These are phyloP conservation scores for Andrena dorsata DNA, from an alignment of 2,888 invertebrate species.

Conservation along the genomic window DNA sequence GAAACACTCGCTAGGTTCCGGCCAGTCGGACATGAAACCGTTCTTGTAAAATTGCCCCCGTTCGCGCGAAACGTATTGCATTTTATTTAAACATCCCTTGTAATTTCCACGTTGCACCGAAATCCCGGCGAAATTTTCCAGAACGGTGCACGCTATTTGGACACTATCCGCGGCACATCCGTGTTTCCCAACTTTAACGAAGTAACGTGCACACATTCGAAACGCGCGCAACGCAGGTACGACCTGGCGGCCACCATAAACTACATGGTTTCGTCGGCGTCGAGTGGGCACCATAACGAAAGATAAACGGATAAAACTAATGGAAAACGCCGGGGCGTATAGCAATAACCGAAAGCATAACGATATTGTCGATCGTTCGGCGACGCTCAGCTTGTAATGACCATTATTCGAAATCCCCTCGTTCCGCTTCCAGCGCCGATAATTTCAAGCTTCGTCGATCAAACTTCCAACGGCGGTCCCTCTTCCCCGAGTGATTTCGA, in stretches of 20 bases:
- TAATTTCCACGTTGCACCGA: constrained; percentile 21
- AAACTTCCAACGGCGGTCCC: constrained; percentile 6
- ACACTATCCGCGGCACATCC: constrained; percentile 2
- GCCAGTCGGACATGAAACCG: constrained; percentile 17
- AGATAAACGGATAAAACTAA: constrained; percentile 57
- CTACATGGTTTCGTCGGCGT: constrained; percentile 13
- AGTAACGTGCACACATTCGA: constrained; percentile 16
- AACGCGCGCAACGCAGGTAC: no score
- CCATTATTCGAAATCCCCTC: constrained; percentile 52
- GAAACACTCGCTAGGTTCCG: background rate
- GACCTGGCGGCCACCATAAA: constrained; percentile 31
- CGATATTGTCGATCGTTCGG: constrained; percentile 39
- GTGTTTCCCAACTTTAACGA: constrained; percentile 34
- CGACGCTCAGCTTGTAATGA: constrained; percentile 42
- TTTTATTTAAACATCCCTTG: constrained; percentile 36
- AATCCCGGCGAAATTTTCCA: constrained; percentile 36
- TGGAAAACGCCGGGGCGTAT: constrained; percentile 34
- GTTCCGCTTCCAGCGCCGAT: constrained; percentile 28
- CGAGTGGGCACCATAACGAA: constrained; percentile 39
- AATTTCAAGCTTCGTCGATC: constrained; percentile 53
- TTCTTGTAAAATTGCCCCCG: constrained; percentile 1
- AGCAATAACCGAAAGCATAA: constrained; percentile 42
- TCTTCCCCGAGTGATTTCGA: constrained; percentile 30
- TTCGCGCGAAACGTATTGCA: background rate
- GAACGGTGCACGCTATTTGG: constrained; percentile 21